phyloP scores from a whole-genome alignment of 2,888 invertebrate genomes.

The Papilio protenor region DNA sequence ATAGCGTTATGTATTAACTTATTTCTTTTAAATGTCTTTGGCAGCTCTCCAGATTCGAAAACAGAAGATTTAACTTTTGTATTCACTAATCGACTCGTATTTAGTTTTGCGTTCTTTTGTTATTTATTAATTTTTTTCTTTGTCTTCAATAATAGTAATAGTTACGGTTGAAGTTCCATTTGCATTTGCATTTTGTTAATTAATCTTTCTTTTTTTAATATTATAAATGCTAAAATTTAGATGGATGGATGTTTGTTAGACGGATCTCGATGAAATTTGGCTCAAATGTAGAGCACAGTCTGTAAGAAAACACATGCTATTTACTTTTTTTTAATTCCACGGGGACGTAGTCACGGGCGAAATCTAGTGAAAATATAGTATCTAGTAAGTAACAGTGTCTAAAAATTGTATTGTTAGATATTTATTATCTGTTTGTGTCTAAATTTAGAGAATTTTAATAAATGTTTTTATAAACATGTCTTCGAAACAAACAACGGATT shows the following conservation, averaged over 20 bases:
- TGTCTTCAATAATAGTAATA: background rate
- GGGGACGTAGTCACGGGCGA: too few relatives aligned
- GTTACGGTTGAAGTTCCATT: background rate
- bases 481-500: background rate
- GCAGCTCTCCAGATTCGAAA: conserved; percentile 58
- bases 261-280: too few relatives aligned
- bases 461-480: background rate
- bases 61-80: conserved; percentile 61
- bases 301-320: too few relatives aligned
- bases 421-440: background rate
- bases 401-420: background rate
- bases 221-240: too few relatives aligned
- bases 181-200: background rate
- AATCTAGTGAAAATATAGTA: background rate
- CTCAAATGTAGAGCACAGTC: too few relatives aligned
- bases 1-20: conserved; percentile 55
- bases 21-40: conserved; percentile 61
- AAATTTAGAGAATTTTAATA: background rate
- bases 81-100: conserved; percentile 66
- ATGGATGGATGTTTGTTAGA: too few relatives aligned
- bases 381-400: background rate
- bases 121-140: conserved; percentile 16
- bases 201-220: too few relatives aligned
- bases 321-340: background rate
- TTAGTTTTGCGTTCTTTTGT: conserved; percentile 50